phyloP scores from a whole-genome alignment of 2,797 vertebrate species.

The Myiotriccus ornatus region DNA sequence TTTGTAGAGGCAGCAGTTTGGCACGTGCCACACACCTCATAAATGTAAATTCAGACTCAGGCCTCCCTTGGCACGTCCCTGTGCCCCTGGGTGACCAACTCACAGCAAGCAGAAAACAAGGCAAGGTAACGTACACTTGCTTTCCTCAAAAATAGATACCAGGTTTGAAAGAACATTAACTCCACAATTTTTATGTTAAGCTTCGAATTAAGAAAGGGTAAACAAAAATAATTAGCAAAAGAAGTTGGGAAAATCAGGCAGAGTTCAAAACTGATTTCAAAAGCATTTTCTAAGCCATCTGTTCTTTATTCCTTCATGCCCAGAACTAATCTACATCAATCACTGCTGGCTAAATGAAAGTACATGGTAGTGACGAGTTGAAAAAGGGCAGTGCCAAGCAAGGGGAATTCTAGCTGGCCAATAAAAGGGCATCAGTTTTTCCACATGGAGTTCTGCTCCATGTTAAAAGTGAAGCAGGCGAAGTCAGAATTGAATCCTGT shows the following conservation, averaged over 20 bases:
- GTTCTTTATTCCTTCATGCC: neutral
- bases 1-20: neutral
- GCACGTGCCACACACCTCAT: neutral
- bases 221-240: neutral
- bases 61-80: neutral
- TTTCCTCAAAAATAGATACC: neutral
- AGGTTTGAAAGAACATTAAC: neutral
- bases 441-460: neutral
- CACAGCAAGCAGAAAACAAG: too few relatives aligned
- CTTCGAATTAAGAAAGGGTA: neutral
- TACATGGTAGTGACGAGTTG: neutral
- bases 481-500: slow-evolving; percentile 1
- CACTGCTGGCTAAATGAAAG: neutral
- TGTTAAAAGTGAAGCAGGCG: neutral
- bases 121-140: too few relatives aligned
- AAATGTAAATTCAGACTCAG: neutral
- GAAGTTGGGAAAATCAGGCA: neutral
- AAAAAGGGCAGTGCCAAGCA: neutral
- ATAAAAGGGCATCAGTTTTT: neutral
- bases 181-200: neutral
- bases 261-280: neutral
- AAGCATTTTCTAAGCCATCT: neutral
- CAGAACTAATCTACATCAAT: neutral
- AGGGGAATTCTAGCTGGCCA: neutral
- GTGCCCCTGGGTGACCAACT: neutral